A percentile compares a stretch with the other conserved stretches of the same genome.
These are phyloP conservation scores for Corvus moneduloides DNA, from an alignment of 2,113 vertebrate species.

Conservation along the genomic window DNA sequence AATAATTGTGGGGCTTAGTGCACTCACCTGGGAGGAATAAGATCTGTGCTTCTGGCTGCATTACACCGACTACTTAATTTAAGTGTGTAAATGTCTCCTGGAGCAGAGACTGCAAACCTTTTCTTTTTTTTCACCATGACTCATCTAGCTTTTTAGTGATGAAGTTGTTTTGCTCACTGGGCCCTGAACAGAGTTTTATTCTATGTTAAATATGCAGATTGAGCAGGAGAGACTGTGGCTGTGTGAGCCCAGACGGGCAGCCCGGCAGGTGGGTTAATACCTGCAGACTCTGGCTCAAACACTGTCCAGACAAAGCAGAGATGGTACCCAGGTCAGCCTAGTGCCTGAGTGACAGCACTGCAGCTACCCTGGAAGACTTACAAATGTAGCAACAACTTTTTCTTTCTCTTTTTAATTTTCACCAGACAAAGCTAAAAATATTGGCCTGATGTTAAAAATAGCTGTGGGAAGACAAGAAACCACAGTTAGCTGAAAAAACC, in stretches of 20 bases:
- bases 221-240: not conserved
- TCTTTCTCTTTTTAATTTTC: not conserved
- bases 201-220: not conserved
- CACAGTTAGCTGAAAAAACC: not conserved
- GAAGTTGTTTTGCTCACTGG: not conserved
- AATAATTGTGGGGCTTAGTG: not conserved
- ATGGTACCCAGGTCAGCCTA: not conserved
- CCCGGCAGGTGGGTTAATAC: not conserved
- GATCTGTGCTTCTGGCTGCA: not conserved
- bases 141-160: not conserved
- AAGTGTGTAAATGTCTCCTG: not conserved
- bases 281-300: not conserved
- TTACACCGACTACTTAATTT: not conserved
- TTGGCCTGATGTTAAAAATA: not conserved
- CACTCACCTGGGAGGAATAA: not conserved
- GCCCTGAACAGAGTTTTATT: not conserved
- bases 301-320: not conserved
- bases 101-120: not conserved
- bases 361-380: not conserved
- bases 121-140: not conserved
- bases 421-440: not conserved
- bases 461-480: not conserved
- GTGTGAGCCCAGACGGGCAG: not conserved
- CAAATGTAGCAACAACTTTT: not conserved
- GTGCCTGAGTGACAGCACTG: not conserved